Evolutionary conservation across 2,113 vertebrate genomes (phyloP).

Genomic region (Actenoides hombroni): DNA sequence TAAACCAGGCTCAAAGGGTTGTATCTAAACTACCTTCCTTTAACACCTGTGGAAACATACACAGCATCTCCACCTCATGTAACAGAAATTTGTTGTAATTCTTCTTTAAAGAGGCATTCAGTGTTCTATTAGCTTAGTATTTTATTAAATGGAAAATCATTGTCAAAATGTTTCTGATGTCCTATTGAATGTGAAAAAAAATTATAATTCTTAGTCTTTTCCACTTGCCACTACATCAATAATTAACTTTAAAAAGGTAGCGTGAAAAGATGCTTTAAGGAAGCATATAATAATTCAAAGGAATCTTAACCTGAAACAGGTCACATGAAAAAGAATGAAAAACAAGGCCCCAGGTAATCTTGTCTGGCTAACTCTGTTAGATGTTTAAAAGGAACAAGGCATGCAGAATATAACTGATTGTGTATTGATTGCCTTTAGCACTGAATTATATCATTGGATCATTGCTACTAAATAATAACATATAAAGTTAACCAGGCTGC

Average conservation of each 20-base stretch:
- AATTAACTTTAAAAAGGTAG: constrained; percentile 71
- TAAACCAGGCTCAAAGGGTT: constrained; percentile 71
- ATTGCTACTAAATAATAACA: not conserved
- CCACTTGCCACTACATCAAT: constrained; percentile 73
- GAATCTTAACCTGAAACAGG: constrained; percentile 73
- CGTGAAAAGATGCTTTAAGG: constrained; percentile 73
- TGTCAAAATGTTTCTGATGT: constrained; percentile 60
- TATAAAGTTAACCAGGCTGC: not conserved
- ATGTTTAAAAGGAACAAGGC: not conserved
- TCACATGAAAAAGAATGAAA: constrained; percentile 66
- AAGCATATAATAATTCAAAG: constrained; percentile 79
- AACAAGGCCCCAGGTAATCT: constrained; percentile 47
- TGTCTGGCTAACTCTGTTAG: not conserved
- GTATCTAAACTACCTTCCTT: constrained; percentile 51
- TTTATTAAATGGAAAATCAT: constrained; percentile 63
- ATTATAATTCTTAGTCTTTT: constrained; percentile 61
- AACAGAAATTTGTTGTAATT: constrained; percentile 53
- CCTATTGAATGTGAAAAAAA: constrained; percentile 53
- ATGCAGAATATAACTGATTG: not conserved
- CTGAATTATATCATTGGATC: not conserved
- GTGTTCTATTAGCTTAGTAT: constrained; percentile 56
- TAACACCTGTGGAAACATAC: constrained; percentile 67
- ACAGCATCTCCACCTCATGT: constrained; percentile 58
- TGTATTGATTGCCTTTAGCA: not conserved
- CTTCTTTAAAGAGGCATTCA: constrained; percentile 57